Conservation (phyloP, 2,797 vertebrate species). For the Chrosomus eos region DNA sequence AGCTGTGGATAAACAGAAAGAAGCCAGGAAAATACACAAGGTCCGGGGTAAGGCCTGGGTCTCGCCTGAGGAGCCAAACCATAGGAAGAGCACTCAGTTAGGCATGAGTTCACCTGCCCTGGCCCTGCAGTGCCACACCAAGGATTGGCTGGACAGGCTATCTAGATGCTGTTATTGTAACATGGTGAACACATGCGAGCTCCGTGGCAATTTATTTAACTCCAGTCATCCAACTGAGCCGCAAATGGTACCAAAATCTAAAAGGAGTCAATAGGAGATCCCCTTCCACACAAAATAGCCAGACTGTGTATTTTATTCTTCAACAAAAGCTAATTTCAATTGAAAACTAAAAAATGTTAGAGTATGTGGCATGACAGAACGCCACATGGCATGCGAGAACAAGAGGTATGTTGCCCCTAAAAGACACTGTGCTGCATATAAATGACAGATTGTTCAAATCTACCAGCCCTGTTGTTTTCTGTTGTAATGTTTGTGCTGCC, state of each 20-base stretch:
- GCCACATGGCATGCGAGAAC: neutral
- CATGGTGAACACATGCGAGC: slow-evolving; percentile 95
- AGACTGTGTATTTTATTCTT: slow-evolving; percentile 14
- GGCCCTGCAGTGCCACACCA: slow-evolving; percentile 55
- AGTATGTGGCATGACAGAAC: slow-evolving; percentile 22
- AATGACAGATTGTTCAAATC: slow-evolving; percentile 48
- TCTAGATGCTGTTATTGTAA: slow-evolving; percentile 89
- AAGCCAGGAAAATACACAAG: slow-evolving; percentile 94
- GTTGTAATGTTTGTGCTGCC: slow-evolving; percentile 54
- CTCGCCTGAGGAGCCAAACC: slow-evolving; percentile 75
- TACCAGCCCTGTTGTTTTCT: slow-evolving; percentile 37
- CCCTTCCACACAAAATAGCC: slow-evolving; percentile 21
- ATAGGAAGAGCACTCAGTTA: slow-evolving; percentile 71
- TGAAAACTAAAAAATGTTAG: slow-evolving; percentile 1
- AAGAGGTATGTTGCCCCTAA: slow-evolving; percentile 4
- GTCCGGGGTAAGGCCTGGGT: slow-evolving; percentile 75
- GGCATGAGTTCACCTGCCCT: slow-evolving; percentile 72
- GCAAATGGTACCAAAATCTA: slow-evolving; percentile 73
- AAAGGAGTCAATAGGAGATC: slow-evolving; percentile 44
- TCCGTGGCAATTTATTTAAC: slow-evolving; percentile 88
- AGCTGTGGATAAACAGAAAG: slow-evolving; percentile 89
- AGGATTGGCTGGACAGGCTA: slow-evolving; percentile 56
- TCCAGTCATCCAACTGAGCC: slow-evolving; percentile 79
- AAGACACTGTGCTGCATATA: slow-evolving; percentile 34
- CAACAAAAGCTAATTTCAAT: slow-evolving; percentile 16